phyloP scores from a whole-genome alignment of 2,888 invertebrate genomes.

The Hyppa rectilinea region DNA sequence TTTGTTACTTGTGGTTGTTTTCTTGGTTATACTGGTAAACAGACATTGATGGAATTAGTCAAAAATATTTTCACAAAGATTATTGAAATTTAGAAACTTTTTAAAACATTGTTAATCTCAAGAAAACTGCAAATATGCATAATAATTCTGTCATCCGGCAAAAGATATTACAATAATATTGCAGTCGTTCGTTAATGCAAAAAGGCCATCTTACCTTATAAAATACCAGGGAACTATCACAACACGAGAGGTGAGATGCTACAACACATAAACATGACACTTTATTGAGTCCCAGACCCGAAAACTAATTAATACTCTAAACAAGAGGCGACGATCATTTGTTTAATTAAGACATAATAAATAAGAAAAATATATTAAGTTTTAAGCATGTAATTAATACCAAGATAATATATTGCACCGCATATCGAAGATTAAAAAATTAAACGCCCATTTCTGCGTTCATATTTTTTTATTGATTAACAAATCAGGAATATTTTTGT shows the following conservation, averaged over 20 bases:
- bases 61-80: not conserved
- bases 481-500: conserved; percentile 38
- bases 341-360: conserved; percentile 48
- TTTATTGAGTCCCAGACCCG: conserved; percentile 19
- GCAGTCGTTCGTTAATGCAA: conserved; percentile 1
- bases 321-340: conserved; percentile 38
- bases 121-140: not conserved
- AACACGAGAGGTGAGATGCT: conserved; percentile 12
- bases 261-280: conserved; percentile 13
- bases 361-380: conserved; percentile 25
- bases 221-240: conserved; percentile 29
- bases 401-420: conserved; percentile 22
- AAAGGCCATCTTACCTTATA: not conserved
- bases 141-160: not conserved
- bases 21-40: not conserved
- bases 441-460: conserved; percentile 31
- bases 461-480: conserved; percentile 32
- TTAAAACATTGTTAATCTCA: not conserved
- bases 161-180: not conserved
- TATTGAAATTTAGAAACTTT: not conserved
- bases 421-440: conserved; percentile 26
- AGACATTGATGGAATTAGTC: no score
- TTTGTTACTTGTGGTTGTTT: not conserved
- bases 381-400: conserved; percentile 35
- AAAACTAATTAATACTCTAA: conserved; percentile 27